phyloP scores from a whole-genome alignment of 2,888 invertebrate species.

The Sclerodermus sp. region DNA sequence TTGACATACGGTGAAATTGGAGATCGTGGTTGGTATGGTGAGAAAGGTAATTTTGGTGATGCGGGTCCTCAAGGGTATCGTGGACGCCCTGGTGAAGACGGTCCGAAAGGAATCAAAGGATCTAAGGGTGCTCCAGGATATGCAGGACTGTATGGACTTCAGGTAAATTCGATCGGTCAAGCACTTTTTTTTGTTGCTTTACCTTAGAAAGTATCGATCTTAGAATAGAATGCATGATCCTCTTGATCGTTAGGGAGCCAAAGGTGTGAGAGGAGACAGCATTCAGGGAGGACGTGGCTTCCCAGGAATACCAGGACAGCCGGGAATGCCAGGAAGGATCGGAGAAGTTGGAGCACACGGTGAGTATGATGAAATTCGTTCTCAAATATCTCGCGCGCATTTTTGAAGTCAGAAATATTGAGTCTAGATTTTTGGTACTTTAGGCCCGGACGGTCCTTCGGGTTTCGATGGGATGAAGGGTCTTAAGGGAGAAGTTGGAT shows the following conservation, averaged over 20 bases:
- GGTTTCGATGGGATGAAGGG: conserved; percentile 53
- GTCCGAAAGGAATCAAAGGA: conserved; percentile 54
- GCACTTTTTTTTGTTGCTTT: not conserved
- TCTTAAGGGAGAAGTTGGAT: conserved; percentile 52
- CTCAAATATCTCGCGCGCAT: too few relatives aligned
- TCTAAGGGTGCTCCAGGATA: conserved; percentile 59
- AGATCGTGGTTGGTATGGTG: conserved; percentile 53
- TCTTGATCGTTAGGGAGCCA: conserved; percentile 42
- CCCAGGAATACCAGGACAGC: conserved; percentile 61
- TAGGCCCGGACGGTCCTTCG: conserved; percentile 45
- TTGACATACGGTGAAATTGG: conserved; percentile 65
- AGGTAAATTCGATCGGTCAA: conserved; percentile 28
- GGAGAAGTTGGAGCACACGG: conserved; percentile 47
- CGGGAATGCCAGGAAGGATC: conserved; percentile 59
- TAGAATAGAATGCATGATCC: too few relatives aligned
- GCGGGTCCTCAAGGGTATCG: conserved; percentile 47
- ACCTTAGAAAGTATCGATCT: not conserved
- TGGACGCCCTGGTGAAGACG: conserved; percentile 47
- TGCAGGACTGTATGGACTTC: conserved; percentile 59
- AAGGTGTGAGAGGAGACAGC: conserved; percentile 60
- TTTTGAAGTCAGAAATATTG: not conserved
- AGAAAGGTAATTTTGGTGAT: conserved; percentile 57
- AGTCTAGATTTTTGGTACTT: not conserved
- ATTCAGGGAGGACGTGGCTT: conserved; percentile 62
- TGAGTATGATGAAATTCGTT: conserved; percentile 17